These are phyloP conservation scores for Perccottus glenii DNA, from an alignment of 2,113 vertebrate species.

Conservation along the genomic window DNA sequence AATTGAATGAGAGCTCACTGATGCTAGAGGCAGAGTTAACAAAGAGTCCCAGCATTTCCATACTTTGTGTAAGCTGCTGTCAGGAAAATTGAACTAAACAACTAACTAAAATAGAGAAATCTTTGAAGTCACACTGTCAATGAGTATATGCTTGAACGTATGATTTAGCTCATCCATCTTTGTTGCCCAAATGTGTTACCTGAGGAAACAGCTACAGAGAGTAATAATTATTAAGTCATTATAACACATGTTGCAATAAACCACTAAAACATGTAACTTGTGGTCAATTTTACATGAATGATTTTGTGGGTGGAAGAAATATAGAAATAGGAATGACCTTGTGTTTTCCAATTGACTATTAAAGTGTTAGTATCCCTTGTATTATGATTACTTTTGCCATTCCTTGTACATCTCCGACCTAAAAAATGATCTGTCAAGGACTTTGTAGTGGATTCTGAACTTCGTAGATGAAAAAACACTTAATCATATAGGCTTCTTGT, in stretches of 20 bases:
- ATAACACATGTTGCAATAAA: background rate
- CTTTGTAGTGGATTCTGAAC: background rate
- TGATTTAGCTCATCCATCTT: background rate
- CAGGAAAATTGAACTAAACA: background rate
- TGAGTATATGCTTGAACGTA: background rate
- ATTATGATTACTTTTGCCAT: background rate
- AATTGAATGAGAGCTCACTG: background rate
- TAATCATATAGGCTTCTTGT: background rate
- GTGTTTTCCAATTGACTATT: too few species aligned
- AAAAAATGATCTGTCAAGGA: too few species aligned
- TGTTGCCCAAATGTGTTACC: background rate
- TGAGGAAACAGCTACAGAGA: background rate
- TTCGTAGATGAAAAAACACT: background rate
- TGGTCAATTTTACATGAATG: background rate
- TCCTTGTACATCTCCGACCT: background rate
- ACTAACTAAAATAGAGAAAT: background rate
- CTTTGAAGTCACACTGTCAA: too few species aligned
- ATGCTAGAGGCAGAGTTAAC: background rate
- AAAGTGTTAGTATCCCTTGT: too few species aligned
- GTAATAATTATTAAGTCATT: conserved; percentile 3
- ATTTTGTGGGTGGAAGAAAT: too few species aligned
- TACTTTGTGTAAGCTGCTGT: background rate
- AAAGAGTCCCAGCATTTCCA: background rate
- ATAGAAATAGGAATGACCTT: too few species aligned
- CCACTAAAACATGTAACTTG: background rate